Percentiles rank a stretch among this genome's conserved stretches.
Evolutionary conservation across 2,113 vertebrate genomes (phyloP).

Genomic region (Scortum barcoo): DNA sequence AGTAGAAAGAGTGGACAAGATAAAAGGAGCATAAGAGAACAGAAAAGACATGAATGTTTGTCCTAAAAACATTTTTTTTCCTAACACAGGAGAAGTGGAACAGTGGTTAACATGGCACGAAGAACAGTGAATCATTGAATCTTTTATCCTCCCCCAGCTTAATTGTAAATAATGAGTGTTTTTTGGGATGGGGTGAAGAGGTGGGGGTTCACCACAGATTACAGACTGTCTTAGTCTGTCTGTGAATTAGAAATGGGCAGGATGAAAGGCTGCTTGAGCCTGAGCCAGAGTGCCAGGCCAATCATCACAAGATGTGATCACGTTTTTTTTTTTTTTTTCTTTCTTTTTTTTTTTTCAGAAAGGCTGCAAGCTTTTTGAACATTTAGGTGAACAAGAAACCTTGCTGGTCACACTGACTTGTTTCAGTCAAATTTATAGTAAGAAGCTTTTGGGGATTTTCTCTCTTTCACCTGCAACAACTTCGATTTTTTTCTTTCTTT

Average conservation of each 20-base stretch:
- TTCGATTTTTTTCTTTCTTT: neutral
- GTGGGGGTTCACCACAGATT: slow-evolving; percentile 66
- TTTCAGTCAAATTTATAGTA: neutral
- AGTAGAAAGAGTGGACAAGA: neutral
- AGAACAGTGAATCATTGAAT: slow-evolving; percentile 32
- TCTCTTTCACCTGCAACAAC: neutral
- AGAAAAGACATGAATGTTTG: slow-evolving; percentile 26
- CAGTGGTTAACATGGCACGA: slow-evolving; percentile 45
- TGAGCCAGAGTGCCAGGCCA: slow-evolving; percentile 39
- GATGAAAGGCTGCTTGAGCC: slow-evolving; percentile 65
- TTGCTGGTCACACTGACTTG: neutral
- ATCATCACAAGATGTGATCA: slow-evolving; percentile 41
- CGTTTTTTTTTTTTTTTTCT: slow-evolving; percentile 21
- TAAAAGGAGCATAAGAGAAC: neutral
- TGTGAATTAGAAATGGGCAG: slow-evolving; percentile 74
- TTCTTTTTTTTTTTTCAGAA: slow-evolving; percentile 18
- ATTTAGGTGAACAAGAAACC: neutral
- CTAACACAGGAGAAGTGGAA: slow-evolving; percentile 46
- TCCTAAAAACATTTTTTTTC: slow-evolving; percentile 43
- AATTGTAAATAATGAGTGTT: slow-evolving; percentile 82
- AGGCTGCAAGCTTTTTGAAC: neutral
- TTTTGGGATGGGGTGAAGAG: slow-evolving; percentile 46
- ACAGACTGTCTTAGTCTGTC: slow-evolving; percentile 72
- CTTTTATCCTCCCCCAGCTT: slow-evolving; percentile 65
- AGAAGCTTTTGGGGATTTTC: neutral